Evolutionary conservation across 2,113 vertebrate genomes (phyloP), one percentile per base, ranked within the genome.

Genomic region (Bubalus kerabau): DNA sequence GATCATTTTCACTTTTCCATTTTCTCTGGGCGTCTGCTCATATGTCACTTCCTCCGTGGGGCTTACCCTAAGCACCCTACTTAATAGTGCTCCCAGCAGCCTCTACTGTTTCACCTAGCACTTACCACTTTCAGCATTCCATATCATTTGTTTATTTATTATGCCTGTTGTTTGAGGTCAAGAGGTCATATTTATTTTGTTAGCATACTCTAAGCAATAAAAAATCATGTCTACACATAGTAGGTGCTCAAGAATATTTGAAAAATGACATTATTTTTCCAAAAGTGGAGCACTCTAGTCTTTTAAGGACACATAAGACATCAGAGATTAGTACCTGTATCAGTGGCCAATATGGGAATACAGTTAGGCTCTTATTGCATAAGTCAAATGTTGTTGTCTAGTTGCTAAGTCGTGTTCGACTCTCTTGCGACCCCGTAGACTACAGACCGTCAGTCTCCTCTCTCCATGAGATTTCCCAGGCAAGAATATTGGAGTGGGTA

Each of bases 301-400:
- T 87, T 83, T 52, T 30, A 94, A 90, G 64, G 57, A 48, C 62
- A 54, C 1, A 1, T 59, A 23, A 83, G 86, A 48, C 24, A 21
- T 59, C 43, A 3, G 23, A 84, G 23, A 12, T 30, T 24, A 36
- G 30, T 88, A 52, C 9, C 32, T 87, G 12, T 74, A 52, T 46
- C 10, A 43, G 11, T 28, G 28, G 26, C 84, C 26, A 62, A 2
- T 30, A 78, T 17, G 6, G 14, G 26, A 87, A 74, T 30, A 23
- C 28, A 56, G 17, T 78, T 86, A 40, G 89, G 59, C 97, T 97
- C 40, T 97, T 95, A 12, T 0, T 48, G 43, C 40, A 52, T 97
- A 92, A 56, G 93, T 92, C 59, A 93, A 78, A 89, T 57, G 40
- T 43, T 76, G n/a, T 71, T 71, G 23, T 76, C 43, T 76, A 76